Percentiles rank a stretch among this genome's conserved stretches.
Evolutionary conservation across 2,113 vertebrate genomes (phyloP).

Genomic region (Nothoprocta perdicaria): DNA sequence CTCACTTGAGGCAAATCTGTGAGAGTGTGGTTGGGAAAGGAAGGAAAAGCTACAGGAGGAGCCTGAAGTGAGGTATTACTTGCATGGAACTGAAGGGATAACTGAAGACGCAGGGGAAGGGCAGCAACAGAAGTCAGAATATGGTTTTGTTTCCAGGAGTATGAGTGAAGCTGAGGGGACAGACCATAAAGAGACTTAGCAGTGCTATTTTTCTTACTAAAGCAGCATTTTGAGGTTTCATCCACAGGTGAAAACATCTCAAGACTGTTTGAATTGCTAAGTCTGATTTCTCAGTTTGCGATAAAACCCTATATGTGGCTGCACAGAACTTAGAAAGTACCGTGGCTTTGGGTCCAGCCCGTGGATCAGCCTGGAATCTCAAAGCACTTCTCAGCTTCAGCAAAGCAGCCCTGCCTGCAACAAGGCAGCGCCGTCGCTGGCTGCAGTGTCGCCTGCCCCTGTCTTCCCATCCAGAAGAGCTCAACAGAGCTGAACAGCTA

Average conservation of each 20-base stretch:
- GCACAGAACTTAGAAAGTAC: not conserved
- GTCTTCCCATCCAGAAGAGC: not conserved
- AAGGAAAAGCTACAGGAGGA: not conserved
- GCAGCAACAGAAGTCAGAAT: not conserved
- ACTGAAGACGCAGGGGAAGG: not conserved
- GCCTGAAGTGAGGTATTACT: not conserved
- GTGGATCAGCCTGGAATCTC: not conserved
- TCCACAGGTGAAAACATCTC: not conserved
- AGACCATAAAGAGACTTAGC: not conserved
- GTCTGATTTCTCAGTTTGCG: not conserved
- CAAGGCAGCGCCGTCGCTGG: not conserved
- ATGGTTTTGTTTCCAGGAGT: not conserved
- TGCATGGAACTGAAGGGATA: not conserved
- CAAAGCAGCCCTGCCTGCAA: not conserved
- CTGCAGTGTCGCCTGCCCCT: not conserved
- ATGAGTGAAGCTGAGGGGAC: not conserved
- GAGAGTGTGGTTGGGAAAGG: not conserved
- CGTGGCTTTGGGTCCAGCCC: not conserved
- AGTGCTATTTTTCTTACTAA: conserved; percentile 19
- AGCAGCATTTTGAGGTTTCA: not conserved
- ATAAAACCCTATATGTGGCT: not conserved
- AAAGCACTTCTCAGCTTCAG: not conserved
- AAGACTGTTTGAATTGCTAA: not conserved
- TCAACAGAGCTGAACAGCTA: not conserved
- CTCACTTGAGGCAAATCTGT: not conserved